Evolutionary conservation across 2,113 vertebrate species (phyloP), one percentile per base, ranked within the genome.

Genomic region (Neopipo cinnamomea): DNA sequence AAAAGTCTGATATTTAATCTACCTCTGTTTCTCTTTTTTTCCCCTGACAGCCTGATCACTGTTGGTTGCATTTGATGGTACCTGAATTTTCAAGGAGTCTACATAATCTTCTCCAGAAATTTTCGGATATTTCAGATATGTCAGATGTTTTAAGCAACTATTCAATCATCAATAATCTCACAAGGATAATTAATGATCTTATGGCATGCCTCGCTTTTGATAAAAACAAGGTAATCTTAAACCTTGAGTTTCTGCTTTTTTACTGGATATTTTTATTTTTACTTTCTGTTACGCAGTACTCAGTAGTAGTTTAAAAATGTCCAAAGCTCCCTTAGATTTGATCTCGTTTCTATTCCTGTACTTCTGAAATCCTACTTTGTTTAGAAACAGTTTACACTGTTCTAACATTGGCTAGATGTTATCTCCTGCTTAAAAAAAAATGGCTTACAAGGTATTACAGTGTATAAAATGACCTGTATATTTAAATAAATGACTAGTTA

Each of bases 11-110:
- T 93, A 68, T 87, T 95, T 96, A 91, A 95, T 82, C 59, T 91
- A 49, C 28, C 27, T 90, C 39, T 96, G 62, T 86, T 62, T 96
- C 59, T 92, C 59, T 92, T 94, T 97, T 89, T 92, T 58, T 92
- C 42, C 62, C 53, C 31, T 97, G 95, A 74, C 94, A 98, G 98
- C 98, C 98, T 93, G 97, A 97, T 94, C 97, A 98, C 74, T 98
- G 98, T 96, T 98, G 98, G 98, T 96, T 98, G 90, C 97, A 95
- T 72, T 92, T 98, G 92, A 98, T 98, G 98, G 98, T 98, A 63
- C 91, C 88, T 93, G 98, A 98, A 61, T 94, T 98, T 96, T 97
- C 98, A 92, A 93, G 21, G 50, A 98, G 98, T 85, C 96, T 98
- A 73, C 97, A 95, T 94, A 97, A 88, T 85, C 98, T 98, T 88